Conservation (phyloP, 1,140 invertebrate species). For the Liolophura sinensis region DNA sequence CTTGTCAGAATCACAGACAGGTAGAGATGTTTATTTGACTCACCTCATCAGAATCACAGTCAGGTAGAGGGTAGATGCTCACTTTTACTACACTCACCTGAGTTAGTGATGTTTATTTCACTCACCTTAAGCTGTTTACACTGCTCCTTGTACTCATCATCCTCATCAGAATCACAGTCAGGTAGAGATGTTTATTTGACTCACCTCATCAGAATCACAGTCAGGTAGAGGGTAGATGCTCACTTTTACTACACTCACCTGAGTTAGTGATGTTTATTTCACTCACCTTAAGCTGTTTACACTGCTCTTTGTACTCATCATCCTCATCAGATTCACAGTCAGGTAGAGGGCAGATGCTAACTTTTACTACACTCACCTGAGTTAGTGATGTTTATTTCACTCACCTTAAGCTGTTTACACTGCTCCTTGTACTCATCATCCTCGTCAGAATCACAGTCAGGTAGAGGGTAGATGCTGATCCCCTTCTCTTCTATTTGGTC, state of each 20-base stretch:
- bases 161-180: neutral
- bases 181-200: neutral
- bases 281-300: neutral
- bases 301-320: neutral
- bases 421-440: slow-evolving; percentile 59
- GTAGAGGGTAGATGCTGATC: slow-evolving; percentile 58
- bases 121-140: neutral
- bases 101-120: neutral
- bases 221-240: slow-evolving; percentile 58
- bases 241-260: too few species aligned
- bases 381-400: neutral
- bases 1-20: too few species aligned
- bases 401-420: slow-evolving; percentile 55
- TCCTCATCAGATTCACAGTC: neutral
- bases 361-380: too few species aligned
- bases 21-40: too few species aligned
- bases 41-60: slow-evolving; percentile 60
- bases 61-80: slow-evolving; percentile 58
- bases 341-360: neutral
- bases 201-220: slow-evolving; percentile 60
- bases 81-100: too few species aligned
- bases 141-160: neutral
- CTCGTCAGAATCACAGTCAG: slow-evolving; percentile 61
- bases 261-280: neutral
- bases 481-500: slow-evolving; percentile 55